A percentile compares a stretch with the other conserved stretches of the same genome.
phyloP scores from a whole-genome alignment of 2,888 invertebrate genomes.

The Lasioglossum figueresi region DNA sequence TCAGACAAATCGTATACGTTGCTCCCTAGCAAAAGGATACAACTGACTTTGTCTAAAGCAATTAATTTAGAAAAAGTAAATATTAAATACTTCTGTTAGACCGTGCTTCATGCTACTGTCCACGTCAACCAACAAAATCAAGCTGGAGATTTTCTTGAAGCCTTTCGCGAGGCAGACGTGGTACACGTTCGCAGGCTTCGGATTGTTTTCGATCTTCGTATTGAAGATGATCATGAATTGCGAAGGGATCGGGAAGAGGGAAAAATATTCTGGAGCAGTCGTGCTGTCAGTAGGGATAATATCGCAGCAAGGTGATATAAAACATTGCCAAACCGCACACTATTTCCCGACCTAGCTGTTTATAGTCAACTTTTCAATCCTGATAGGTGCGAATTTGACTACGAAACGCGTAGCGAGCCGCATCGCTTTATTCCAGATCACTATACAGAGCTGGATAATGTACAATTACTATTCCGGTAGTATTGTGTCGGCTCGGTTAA shows the following conservation, averaged over 20 bases:
- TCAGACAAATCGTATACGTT: too few species aligned
- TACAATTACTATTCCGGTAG: conserved; percentile 80
- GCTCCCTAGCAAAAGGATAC: too few species aligned
- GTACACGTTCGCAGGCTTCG: conserved; percentile 62
- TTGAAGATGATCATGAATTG: conserved; percentile 61
- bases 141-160: conserved; percentile 72
- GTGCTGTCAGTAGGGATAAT: conserved; percentile 71
- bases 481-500: conserved; percentile 78
- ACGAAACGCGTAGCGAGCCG: conserved; percentile 73
- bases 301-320: conserved; percentile 73
- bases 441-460: conserved; percentile 76
- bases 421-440: conserved; percentile 73
- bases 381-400: conserved; percentile 72
- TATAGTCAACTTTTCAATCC: not conserved
- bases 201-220: conserved; percentile 63
- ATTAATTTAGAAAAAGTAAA: not conserved
- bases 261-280: conserved; percentile 68
- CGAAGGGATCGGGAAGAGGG: conserved; percentile 52
- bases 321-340: not conserved
- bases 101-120: conserved; percentile 76
- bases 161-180: conserved; percentile 71
- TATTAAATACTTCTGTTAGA: conserved; percentile 46
- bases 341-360: too few species aligned
- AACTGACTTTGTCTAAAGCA: too few species aligned
- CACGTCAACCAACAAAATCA: conserved; percentile 69